Conservation (phyloP, 2,113 vertebrate species). For the Amphiprion ocellaris region DNA sequence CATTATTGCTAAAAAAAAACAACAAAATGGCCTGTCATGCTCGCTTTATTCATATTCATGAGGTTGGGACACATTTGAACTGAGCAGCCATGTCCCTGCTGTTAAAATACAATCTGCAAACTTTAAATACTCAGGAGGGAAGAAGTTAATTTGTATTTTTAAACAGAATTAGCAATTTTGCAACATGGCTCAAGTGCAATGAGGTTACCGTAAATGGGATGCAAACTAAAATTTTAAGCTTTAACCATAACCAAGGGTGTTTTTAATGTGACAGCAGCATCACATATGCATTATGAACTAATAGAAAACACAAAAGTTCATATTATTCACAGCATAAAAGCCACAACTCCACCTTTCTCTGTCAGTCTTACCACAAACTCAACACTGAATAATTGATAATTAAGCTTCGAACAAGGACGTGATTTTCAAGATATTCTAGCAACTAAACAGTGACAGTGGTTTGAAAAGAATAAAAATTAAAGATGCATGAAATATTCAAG, state of each 20-base stretch:
- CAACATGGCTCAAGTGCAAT: neutral
- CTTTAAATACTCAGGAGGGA: neutral
- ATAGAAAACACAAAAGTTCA: constrained; percentile 25
- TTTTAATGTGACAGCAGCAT: constrained; percentile 13
- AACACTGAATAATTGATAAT: constrained; percentile 66
- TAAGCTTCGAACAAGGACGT: constrained; percentile 53
- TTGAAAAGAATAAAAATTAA: constrained; percentile 29
- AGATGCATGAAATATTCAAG: constrained; percentile 67
- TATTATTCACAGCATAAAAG: constrained; percentile 29
- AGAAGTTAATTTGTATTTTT: constrained; percentile 3
- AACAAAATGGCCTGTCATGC: constrained; percentile 68
- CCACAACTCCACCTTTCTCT: constrained; percentile 31
- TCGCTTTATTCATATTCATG: constrained; percentile 61
- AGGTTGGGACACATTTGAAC: constrained; percentile 42
- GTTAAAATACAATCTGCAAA: constrained; percentile 20
- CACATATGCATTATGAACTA: constrained; percentile 24
- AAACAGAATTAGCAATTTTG: constrained; percentile 1
- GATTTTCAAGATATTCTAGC: constrained; percentile 59
- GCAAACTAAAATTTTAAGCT: neutral
- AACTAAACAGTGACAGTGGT: constrained; percentile 59
- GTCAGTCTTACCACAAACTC: constrained; percentile 27
- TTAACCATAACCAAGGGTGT: neutral
- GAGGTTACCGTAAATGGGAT: neutral
- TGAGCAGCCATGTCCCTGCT: neutral
- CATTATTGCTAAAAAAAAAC: constrained; percentile 61